Conservation (phyloP, 2,888 invertebrate species). For the Eutolmus rufibarbis region DNA sequence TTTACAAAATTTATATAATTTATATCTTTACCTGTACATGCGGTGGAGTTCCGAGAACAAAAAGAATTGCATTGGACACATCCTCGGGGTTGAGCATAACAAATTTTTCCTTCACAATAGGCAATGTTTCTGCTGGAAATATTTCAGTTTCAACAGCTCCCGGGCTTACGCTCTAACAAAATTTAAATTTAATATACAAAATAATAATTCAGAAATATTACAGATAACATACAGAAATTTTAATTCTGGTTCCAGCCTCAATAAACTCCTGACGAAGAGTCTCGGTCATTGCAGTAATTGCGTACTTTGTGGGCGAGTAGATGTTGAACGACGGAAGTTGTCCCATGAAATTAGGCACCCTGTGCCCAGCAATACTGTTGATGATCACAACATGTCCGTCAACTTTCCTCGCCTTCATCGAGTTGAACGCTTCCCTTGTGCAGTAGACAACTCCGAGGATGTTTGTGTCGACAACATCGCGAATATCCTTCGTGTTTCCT, state of each 20-base stretch:
- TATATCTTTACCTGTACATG: conserved; percentile 51
- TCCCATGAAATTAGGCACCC: conserved; percentile 52
- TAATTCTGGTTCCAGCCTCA: conserved; percentile 51
- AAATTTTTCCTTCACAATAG: conserved; percentile 49
- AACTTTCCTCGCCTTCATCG: conserved; percentile 61
- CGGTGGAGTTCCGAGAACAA: conserved; percentile 57
- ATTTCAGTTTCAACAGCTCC: conserved; percentile 61
- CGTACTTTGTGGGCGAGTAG: conserved; percentile 59
- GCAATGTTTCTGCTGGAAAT: conserved; percentile 53
- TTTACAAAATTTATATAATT: neutral
- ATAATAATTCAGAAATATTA: neutral
- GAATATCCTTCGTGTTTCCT: conserved; percentile 53
- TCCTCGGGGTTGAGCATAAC: conserved; percentile 58
- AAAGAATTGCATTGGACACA: conserved; percentile 59
- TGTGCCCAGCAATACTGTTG: conserved; percentile 59
- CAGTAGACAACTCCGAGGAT: conserved; percentile 63
- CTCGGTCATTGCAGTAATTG: conserved; percentile 59
- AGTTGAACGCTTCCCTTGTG: conserved; percentile 63
- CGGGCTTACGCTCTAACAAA: conserved; percentile 57
- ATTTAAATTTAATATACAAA: neutral
- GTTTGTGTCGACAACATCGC: conserved; percentile 63
- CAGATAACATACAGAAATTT: conserved; percentile 53
- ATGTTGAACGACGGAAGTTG: conserved; percentile 57
- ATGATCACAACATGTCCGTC: conserved; percentile 66
- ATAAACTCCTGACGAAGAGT: conserved; percentile 59